Evolutionary conservation across 2,888 invertebrate species (phyloP).

Genomic region (Polydesmus complanatus): DNA sequence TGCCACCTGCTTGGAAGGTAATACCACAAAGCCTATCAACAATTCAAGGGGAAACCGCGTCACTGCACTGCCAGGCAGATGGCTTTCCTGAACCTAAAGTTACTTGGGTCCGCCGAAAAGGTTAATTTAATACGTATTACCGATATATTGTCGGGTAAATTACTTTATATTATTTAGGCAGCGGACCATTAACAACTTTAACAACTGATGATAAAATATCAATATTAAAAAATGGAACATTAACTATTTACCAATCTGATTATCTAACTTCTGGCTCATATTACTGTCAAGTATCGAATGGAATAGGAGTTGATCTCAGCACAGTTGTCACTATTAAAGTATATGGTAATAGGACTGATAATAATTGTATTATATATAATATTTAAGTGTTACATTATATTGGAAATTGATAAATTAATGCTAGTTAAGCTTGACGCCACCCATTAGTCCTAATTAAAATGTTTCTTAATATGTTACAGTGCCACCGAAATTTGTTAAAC

Average conservation of each 20-base stretch:
- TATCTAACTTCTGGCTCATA: not conserved
- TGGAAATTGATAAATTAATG: no score
- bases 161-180: no score
- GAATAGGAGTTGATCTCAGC: not conserved
- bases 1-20: slow-evolving; percentile 76
- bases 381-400: no score
- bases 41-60: slow-evolving; percentile 66
- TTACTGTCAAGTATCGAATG: not conserved
- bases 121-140: not conserved
- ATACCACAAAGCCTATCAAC: slow-evolving; percentile 68
- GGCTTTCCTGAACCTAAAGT: slow-evolving; percentile 79
- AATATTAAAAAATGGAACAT: not conserved
- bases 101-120: slow-evolving; percentile 50
- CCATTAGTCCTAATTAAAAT: not conserved
- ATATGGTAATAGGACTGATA: not conserved
- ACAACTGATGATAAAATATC: not conserved
- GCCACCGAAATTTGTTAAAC: not conserved
- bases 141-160: not conserved
- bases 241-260: not conserved
- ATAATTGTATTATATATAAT: no score
- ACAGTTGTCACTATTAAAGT: not conserved
- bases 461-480: not conserved
- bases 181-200: not conserved
- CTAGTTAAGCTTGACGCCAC: not conserved
- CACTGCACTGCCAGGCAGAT: slow-evolving; percentile 74